Base-by-base conservation (phyloP, 2,888 invertebrate genomes). In the Platycnemis pennipes region DNA sequence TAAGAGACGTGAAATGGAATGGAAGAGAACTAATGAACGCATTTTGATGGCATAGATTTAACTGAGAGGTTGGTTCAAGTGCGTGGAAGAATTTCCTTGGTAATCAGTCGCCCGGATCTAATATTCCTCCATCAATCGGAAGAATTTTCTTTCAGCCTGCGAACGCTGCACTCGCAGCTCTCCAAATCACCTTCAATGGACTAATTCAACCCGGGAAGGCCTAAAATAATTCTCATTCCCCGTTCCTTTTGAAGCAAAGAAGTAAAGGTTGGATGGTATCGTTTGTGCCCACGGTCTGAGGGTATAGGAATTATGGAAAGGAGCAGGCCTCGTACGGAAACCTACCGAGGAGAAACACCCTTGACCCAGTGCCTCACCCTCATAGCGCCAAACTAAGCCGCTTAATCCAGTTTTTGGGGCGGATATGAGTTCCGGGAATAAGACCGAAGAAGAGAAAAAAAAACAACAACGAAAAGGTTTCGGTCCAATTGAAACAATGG, bases 401-500 rank as follows among this genome's bases (percentile, higher is more conserved):
- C 77, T 77, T 37, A 37, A 77, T 77, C 77, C 37, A 77, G 31
- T 77, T 37, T 77, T 37, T 77, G 4, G 37, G 37, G 77, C 31
- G 37, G n/a, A 37, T 37, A 77, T 77, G 77, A 77, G 31, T 77
- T 77, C 7, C 11, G 37, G 77, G 16, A 49, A 49, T 49, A 49
- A 49, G 19, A 49, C n/a, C n/a, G n/a, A n/a, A 49, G 49, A 49
- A 49, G 49, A 4, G 37, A 63, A 26, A 49, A 19, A 4, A 13
- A 63, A 26, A 53, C 8, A 53, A 5, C 13, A 53, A 53, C 11
- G 53, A 3, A n/a, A 63, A 2, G 26, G 26, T 2, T 63, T 63
- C n/a, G 63, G 63, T 63, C 63, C 63, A n/a, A 63, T 63, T 63
- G 63, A 63, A 63, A 63, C 63, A 63, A 63, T 63, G 63, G 63